A percentile compares a stretch with the other conserved stretches of the same genome.
phyloP scores from a whole-genome alignment of 2,797 vertebrate species.

The Bufotes viridis region DNA sequence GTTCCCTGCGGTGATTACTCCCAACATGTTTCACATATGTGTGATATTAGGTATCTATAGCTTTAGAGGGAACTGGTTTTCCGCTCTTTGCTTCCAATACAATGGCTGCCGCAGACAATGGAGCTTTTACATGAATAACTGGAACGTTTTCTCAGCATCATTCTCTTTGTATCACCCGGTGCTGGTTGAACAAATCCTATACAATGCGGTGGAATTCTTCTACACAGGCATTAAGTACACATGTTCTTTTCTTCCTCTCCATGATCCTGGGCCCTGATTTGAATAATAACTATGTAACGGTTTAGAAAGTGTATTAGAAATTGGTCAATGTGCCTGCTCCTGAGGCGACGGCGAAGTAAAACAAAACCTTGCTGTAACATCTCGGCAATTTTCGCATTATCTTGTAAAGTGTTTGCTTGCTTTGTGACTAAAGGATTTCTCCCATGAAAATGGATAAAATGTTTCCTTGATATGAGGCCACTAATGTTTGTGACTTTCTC shows the following conservation, averaged over 20 bases:
- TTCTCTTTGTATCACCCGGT: not conserved
- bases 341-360: not conserved
- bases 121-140: not conserved
- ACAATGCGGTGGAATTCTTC: not conserved
- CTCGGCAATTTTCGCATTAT: conserved; percentile 24
- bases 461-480: not conserved
- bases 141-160: not conserved
- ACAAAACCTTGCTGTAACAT: not conserved
- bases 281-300: not conserved
- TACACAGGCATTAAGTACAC: not conserved
- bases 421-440: conserved; percentile 20
- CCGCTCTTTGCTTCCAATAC: not conserved
- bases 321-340: not conserved
- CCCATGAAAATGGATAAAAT: not conserved
- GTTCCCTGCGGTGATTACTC: not conserved
- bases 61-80: not conserved
- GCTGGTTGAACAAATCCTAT: not conserved
- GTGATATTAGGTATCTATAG: not conserved
- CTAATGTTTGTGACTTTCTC: conserved; percentile 66
- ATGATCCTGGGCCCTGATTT: not conserved
- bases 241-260: not conserved
- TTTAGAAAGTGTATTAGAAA: not conserved
- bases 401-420: conserved; percentile 10
- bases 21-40: not conserved
- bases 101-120: not conserved